Base-by-base conservation (phyloP, 1,140 invertebrate genomes). In the Panulirus ornatus region DNA sequence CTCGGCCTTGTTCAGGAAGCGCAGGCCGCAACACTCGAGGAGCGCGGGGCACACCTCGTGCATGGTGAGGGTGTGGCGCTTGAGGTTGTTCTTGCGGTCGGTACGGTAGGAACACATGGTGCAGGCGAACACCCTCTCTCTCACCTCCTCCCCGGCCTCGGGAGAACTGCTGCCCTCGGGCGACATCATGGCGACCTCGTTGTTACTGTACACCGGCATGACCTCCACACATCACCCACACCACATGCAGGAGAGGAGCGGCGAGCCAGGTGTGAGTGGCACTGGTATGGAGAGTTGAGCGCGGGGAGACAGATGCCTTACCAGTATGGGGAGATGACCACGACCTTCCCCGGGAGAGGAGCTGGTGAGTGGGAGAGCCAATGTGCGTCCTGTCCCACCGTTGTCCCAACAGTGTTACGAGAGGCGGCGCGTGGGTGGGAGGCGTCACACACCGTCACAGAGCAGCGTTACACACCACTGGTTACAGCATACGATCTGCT, bases 51-150 rank as follows among this genome's bases (percentile, higher is more conserved):
- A 93, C 0, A 93, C 92, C 85, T 94, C 94, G 91, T 95, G 94
- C 94, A 95, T 95, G 27, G 94, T 94, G 0, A 93, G 92, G 16
- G 94, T 93, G 90, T 95, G 94, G n/a, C 94, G 92, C 90, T 94
- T 94, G 16, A 95, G 92, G 91, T 95, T 95, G 92, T 95, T 95
- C 42, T 94, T 91, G n/a, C 94, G 92, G 86, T 95, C 94, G 0
- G 94, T 94, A n/a, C 93, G 93, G 91, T 95, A 95, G 2, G 93
- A 91, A 82, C 94, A 95, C 86, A 94, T 93, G 0, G 73, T 44
- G 76, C 92, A 93, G n/a, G 79, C 79, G 44, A 91, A 81, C 30
- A 88, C 16, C 34, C 84, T 54, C 1, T 3, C 11, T 38, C 51
- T 81, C 0, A 66, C 38, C 1, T 81, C 78, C 38, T 82, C 88